Percentiles rank a stretch among this genome's conserved stretches.
Evolutionary conservation across 2,888 invertebrate species (phyloP).

Genomic region (Drosophila ustulata): DNA sequence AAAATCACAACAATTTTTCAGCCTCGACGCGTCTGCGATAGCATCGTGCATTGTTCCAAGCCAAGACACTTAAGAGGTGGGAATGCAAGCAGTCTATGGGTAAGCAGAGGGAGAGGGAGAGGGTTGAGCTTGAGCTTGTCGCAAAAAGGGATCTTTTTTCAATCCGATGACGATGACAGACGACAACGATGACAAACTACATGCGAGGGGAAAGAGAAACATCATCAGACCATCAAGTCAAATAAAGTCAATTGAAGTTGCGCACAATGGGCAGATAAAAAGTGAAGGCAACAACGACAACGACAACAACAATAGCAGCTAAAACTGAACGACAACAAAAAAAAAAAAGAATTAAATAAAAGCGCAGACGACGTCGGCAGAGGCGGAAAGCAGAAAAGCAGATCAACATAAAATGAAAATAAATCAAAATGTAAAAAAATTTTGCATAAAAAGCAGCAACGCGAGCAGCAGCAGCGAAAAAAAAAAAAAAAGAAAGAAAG

Average conservation of each 20-base stretch:
- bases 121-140: constrained; percentile 17
- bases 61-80: background rate
- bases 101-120: background rate
- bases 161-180: constrained; percentile 35
- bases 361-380: constrained; percentile 60
- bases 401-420: constrained; percentile 81
- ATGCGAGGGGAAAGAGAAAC: background rate
- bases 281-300: constrained; percentile 51
- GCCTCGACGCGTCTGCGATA: constrained; percentile 54
- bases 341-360: constrained; percentile 65
- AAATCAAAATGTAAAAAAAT: constrained; percentile 68
- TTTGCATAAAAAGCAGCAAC: constrained; percentile 66
- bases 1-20: constrained; percentile 62
- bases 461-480: constrained; percentile 25
- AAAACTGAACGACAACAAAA: constrained; percentile 29
- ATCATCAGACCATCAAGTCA: constrained; percentile 62
- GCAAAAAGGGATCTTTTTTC: constrained; percentile 32
- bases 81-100: background rate
- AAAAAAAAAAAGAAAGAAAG: constrained; percentile 26
- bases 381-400: constrained; percentile 59
- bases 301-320: background rate
- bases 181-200: constrained; percentile 41
- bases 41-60: constrained; percentile 57
- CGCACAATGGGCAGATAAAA: constrained; percentile 48
- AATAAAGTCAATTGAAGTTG: constrained; percentile 76